Conservation (phyloP, 2,797 vertebrate genomes). For the Darevskia nairensis region DNA sequence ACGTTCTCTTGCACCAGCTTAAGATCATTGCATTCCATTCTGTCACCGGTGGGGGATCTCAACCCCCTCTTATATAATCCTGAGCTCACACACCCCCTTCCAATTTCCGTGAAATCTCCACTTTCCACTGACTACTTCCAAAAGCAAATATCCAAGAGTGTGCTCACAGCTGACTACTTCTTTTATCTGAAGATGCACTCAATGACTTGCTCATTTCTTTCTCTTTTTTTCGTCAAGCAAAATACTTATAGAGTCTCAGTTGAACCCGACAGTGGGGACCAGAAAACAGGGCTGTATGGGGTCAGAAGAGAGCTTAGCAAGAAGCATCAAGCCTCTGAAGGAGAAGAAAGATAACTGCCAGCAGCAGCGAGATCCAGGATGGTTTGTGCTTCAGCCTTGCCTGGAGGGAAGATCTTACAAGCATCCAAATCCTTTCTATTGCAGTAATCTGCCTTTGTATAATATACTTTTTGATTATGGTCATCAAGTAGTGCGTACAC, state of each 20-base stretch:
- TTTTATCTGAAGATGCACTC: slow-evolving; percentile 71
- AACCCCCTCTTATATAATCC: slow-evolving; percentile 58
- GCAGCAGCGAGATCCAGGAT: slow-evolving; percentile 27
- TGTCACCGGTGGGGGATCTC: slow-evolving; percentile 32
- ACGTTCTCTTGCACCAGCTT: slow-evolving; percentile 41
- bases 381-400: slow-evolving; percentile 59
- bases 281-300: slow-evolving; percentile 44
- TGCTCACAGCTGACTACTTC: slow-evolving; percentile 60
- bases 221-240: slow-evolving; percentile 47
- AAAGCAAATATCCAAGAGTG: slow-evolving; percentile 66
- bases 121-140: slow-evolving; percentile 49
- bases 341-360: slow-evolving; percentile 49
- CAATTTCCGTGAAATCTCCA: slow-evolving; percentile 46
- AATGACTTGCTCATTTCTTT: slow-evolving; percentile 49
- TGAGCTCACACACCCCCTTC: slow-evolving; percentile 47
- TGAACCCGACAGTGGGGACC: slow-evolving; percentile 60
- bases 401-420: slow-evolving; percentile 67
- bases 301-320: slow-evolving; percentile 58
- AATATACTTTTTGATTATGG: slow-evolving; percentile 68
- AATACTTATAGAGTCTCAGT: slow-evolving; percentile 59
- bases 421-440: slow-evolving; percentile 66
- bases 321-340: slow-evolving; percentile 42
- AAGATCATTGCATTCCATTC: slow-evolving; percentile 49
- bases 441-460: slow-evolving; percentile 71
- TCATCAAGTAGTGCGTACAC: slow-evolving; percentile 63